phyloP scores from a whole-genome alignment of 2,888 invertebrate species.

The Cetonia aurata region DNA sequence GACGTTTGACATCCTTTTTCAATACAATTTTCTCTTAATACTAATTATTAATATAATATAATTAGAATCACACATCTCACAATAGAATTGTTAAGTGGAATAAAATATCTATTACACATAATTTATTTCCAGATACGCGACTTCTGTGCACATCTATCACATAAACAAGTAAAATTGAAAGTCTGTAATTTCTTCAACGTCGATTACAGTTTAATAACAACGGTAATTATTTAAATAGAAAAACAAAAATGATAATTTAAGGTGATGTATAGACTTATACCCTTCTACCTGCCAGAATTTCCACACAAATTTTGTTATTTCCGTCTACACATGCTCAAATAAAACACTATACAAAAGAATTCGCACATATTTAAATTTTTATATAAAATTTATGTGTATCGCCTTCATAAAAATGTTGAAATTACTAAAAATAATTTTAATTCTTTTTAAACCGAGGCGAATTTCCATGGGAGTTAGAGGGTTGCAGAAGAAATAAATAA shows the following conservation, averaged over 20 bases:
- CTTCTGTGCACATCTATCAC: constrained; percentile 49
- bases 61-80: not conserved
- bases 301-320: not conserved
- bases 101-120: not conserved
- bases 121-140: constrained; percentile 47
- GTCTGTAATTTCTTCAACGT: constrained; percentile 50
- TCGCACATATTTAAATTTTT: no score
- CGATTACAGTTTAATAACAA: constrained; percentile 50
- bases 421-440: no score
- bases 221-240: constrained; percentile 43
- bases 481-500: no score
- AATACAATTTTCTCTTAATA: not conserved
- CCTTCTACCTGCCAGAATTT: not conserved
- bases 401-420: no score
- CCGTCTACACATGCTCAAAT: no score
- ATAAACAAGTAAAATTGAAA: constrained; percentile 49
- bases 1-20: not conserved
- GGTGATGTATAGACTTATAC: not conserved
- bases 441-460: no score
- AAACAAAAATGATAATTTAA: not conserved
- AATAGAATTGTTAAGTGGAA: no score
- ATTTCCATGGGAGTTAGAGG: no score
- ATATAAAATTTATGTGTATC: no score
- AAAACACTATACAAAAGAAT: no score
- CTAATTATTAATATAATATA: not conserved